Percentiles rank a stretch among this genome's conserved stretches.
Conservation (phyloP, 2,113 vertebrate genomes). For the Ia io region DNA sequence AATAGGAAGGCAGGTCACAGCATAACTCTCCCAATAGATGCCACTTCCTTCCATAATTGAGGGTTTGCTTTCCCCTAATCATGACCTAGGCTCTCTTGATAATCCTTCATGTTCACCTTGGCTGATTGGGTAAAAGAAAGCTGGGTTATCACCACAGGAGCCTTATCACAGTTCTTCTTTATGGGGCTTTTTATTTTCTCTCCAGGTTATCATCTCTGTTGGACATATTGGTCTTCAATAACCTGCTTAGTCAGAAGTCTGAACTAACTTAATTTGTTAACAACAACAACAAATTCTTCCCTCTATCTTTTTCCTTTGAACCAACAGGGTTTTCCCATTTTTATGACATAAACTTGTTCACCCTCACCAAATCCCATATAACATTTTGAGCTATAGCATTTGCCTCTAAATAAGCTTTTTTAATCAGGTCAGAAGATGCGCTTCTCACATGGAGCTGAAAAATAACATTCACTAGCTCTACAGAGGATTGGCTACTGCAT, state of each 20-base stretch:
- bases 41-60: background rate
- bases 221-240: constrained; percentile 33
- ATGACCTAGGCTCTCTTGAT: background rate
- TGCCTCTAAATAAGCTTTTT: constrained; percentile 46
- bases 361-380: background rate
- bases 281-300: constrained; percentile 11
- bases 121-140: background rate
- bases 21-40: background rate
- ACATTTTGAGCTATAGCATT: constrained; percentile 40
- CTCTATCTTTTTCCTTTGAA: background rate
- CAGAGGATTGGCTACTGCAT: background rate
- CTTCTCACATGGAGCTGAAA: background rate
- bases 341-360: background rate
- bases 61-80: background rate
- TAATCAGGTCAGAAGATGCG: background rate
- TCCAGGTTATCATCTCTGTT: background rate
- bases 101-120: background rate
- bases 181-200: background rate
- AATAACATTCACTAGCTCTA: constrained; percentile 23
- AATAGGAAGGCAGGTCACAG: background rate
- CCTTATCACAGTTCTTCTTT: background rate
- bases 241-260: constrained; percentile 43
- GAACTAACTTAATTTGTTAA: constrained; percentile 16
- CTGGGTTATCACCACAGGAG: background rate
- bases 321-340: background rate